Evolutionary conservation across 2,113 vertebrate species (phyloP), one percentile per base, ranked within the genome.

Genomic region (Odontesthes bonariensis): DNA sequence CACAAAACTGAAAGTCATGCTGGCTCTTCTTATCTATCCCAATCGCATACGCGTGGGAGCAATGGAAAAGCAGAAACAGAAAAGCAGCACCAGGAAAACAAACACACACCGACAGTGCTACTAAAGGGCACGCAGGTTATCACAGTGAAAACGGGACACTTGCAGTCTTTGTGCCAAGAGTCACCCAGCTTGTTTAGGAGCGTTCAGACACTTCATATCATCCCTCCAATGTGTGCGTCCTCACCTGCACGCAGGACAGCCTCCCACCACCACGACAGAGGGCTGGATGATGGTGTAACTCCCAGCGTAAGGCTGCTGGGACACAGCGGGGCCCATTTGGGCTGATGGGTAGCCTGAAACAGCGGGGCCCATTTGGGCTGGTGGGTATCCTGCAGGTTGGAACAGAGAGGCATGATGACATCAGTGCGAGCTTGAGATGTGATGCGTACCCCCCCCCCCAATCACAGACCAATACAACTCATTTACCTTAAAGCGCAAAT

Each of bases 161-260:
- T 35, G 6, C 6, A 9, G 17, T 17, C 8, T 27, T n/a, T 38
- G 46, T 55, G 14, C 10, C 6, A 42, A 16, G 32, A 20, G n/a
- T 31, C 27, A 27, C 27, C 27, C 27, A 27, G 27, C 27, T 44
- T 44, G 42, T 44, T 44, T 14, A 14, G 12, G 16, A 42, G 9
- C 2, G 42, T 44, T 16, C 42, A 44, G 42, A 14, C 6, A 4
- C 42, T 27, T 27, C 27, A 27, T 2, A 27, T 27, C 27, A 3
- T 27, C 27, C 27, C 27, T 27, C 27, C 1, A 27, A 27, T 27
- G 27, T 44, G 13, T 44, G 12, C 42, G 16, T 51, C 0, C 86
- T 93, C 93, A 99, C 98, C 98, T 97, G 96, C 98, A 99, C 59
- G 97, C 96, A 0, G 98, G 98, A 72, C 98, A 99, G 87, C 97